A percentile compares a stretch with the other conserved stretches of the same genome.
phyloP scores from a whole-genome alignment of 2,113 vertebrate genomes.

The Arizona elegans region DNA sequence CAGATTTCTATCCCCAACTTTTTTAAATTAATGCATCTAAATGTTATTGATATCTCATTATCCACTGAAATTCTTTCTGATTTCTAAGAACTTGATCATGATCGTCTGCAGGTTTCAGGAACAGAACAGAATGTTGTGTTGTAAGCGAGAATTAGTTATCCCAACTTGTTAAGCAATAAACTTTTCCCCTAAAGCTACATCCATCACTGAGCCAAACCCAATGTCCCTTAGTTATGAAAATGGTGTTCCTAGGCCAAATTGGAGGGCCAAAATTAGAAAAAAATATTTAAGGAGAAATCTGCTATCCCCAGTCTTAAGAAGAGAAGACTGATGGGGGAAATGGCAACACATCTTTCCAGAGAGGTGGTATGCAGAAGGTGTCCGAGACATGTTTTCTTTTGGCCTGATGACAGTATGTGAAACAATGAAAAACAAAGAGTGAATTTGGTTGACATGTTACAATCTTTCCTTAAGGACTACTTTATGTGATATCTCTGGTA shows the following conservation, averaged over 20 bases:
- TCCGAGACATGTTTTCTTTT: background rate
- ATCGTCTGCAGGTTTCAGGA: background rate
- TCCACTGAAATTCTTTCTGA: background rate
- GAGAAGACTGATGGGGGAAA: background rate
- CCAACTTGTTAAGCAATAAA: background rate
- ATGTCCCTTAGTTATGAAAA: background rate
- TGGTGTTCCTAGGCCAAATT: background rate
- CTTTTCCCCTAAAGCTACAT: background rate
- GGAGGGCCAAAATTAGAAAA: background rate
- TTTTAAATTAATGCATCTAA: background rate
- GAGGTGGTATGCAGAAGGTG: background rate
- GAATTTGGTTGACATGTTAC: background rate
- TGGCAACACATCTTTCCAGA: background rate
- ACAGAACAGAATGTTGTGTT: background rate
- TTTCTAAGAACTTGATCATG: background rate
- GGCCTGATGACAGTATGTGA: background rate
- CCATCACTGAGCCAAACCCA: no score
- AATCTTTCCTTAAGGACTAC: background rate
- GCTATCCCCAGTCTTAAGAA: background rate
- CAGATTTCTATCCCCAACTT: background rate
- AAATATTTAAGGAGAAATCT: background rate
- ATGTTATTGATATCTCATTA: background rate
- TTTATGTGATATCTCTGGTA: background rate
- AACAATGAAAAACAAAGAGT: background rate
- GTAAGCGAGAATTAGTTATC: background rate